phyloP scores from a whole-genome alignment of 2,888 invertebrate species.

The Leptinotarsa peninsularis region DNA sequence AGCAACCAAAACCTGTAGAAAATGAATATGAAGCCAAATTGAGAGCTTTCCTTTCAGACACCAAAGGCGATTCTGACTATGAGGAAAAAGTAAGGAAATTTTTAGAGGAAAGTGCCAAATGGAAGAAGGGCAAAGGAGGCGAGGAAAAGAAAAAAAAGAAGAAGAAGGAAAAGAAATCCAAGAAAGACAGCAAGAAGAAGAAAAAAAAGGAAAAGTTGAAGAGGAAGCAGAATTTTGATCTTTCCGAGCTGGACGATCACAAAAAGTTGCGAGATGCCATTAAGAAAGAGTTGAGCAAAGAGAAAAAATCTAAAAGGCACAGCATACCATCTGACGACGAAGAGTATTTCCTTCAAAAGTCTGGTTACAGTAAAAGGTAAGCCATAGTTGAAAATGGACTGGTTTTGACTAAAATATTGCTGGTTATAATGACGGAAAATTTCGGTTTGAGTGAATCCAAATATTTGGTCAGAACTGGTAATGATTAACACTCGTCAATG shows the following conservation, averaged over 20 bases:
- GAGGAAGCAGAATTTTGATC: slow-evolving; percentile 74
- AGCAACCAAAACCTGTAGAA: slow-evolving; percentile 52
- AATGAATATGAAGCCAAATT: slow-evolving; percentile 66
- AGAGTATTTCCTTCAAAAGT: slow-evolving; percentile 66
- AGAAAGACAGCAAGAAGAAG: slow-evolving; percentile 81
- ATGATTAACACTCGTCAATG: background rate
- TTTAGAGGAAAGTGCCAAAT: slow-evolving; percentile 84
- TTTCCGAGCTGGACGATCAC: slow-evolving; percentile 74
- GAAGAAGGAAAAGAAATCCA: slow-evolving; percentile 71
- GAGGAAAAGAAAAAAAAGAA: slow-evolving; percentile 76
- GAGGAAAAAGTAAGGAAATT: slow-evolving; percentile 88
- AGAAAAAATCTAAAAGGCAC: slow-evolving; percentile 63
- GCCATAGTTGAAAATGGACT: background rate
- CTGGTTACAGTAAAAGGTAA: slow-evolving; percentile 65
- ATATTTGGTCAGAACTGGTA: background rate
- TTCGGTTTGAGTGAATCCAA: background rate
- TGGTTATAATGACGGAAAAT: background rate
- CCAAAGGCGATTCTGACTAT: slow-evolving; percentile 84
- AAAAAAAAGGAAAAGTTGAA: slow-evolving; percentile 78
- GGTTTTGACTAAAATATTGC: background rate
- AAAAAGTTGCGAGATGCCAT: slow-evolving; percentile 77
- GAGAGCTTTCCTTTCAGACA: slow-evolving; percentile 77
- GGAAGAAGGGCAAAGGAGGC: slow-evolving; percentile 76
- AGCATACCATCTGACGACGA: slow-evolving; percentile 65
- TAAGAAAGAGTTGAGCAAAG: slow-evolving; percentile 70